These are phyloP conservation scores for Galerucella nymphaeae DNA, from an alignment of 2,888 invertebrate species.

Conservation along the genomic window DNA sequence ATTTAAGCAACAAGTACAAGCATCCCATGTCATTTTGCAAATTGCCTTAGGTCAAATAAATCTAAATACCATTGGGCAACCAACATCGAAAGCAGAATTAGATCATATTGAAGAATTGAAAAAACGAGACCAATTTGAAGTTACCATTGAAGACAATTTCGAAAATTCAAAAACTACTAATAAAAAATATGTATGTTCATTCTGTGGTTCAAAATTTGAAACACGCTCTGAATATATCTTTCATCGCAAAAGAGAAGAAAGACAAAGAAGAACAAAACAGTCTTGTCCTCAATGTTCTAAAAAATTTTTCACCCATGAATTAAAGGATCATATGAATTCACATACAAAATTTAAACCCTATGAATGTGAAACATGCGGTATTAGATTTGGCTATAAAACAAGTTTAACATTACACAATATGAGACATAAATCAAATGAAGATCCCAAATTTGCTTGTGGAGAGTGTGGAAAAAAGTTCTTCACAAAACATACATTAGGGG, in stretches of 20 bases:
- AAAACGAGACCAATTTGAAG: neutral
- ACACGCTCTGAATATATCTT: constrained; percentile 13
- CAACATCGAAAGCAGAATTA: constrained; percentile 3
- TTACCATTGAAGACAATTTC: neutral
- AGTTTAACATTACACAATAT: constrained; percentile 10
- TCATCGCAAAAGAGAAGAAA: constrained; percentile 7
- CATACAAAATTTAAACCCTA: constrained; percentile 22
- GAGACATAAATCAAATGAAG: constrained; percentile 14
- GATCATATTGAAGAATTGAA: constrained; percentile 4
- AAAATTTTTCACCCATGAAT: constrained; percentile 16
- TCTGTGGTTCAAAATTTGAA: constrained; percentile 5
- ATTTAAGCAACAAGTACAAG: constrained; percentile 21
- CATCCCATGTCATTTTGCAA: constrained; percentile 21
- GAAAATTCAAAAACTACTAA: neutral
- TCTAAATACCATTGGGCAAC: constrained; percentile 9
- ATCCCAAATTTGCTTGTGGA: constrained; percentile 13
- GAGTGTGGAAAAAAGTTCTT: constrained; percentile 18
- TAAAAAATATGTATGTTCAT: neutral
- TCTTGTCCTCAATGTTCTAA: constrained; percentile 6
- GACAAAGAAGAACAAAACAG: constrained; percentile 22
- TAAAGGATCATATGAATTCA: constrained; percentile 20
- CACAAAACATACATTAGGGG: constrained; percentile 17
- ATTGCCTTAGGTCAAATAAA: constrained; percentile 21
- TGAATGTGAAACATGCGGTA: constrained; percentile 18
- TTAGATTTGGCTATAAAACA: constrained; percentile 14